A percentile compares a stretch with the other conserved stretches of the same genome.
Evolutionary conservation across 1,140 invertebrate species (phyloP).

Genomic region (Lordiphosa mommai): DNA sequence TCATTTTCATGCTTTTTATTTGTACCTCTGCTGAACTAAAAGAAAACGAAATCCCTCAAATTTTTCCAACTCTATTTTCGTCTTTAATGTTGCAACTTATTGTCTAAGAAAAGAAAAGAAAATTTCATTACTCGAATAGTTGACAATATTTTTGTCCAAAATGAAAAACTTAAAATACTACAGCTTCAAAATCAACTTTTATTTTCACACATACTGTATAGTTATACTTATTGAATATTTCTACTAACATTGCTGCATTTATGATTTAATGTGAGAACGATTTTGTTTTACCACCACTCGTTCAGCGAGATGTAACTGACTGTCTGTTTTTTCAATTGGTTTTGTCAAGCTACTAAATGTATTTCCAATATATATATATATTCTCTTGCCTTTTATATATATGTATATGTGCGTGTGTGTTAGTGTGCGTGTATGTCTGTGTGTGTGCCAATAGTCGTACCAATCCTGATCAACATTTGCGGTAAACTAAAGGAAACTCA

Average conservation of each 20-base stretch:
- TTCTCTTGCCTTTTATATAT: conserved; percentile 48
- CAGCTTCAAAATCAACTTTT: conserved; percentile 29
- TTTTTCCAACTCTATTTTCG: conserved; percentile 73
- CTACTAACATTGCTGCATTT: conserved; percentile 70
- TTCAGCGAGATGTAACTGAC: conserved; percentile 63
- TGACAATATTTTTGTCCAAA: conserved; percentile 44
- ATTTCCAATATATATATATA: conserved; percentile 46
- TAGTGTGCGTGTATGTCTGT: conserved; percentile 28
- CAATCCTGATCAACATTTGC: conserved; percentile 17
- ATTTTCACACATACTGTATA: conserved; percentile 36
- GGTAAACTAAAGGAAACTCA: conserved; percentile 14
- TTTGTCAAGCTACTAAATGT: conserved; percentile 70
- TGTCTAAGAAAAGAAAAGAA: conserved; percentile 68
- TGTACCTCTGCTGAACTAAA: conserved; percentile 10
- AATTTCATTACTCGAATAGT: no score
- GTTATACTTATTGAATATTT: conserved; percentile 49
- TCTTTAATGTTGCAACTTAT: conserved; percentile 80
- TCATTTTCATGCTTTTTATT: conserved; percentile 9
- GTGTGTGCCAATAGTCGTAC: conserved; percentile 40
- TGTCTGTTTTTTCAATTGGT: conserved; percentile 70
- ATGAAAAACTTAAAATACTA: conserved; percentile 32
- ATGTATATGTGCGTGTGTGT: conserved; percentile 37
- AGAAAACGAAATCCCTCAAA: conserved; percentile 30
- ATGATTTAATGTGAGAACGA: conserved; percentile 63
- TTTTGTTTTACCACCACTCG: conserved; percentile 64